A percentile compares a stretch with the other conserved stretches of the same genome.
These are phyloP conservation scores for Drosophila varians DNA, from an alignment of 1,140 invertebrate species.

Conservation along the genomic window DNA sequence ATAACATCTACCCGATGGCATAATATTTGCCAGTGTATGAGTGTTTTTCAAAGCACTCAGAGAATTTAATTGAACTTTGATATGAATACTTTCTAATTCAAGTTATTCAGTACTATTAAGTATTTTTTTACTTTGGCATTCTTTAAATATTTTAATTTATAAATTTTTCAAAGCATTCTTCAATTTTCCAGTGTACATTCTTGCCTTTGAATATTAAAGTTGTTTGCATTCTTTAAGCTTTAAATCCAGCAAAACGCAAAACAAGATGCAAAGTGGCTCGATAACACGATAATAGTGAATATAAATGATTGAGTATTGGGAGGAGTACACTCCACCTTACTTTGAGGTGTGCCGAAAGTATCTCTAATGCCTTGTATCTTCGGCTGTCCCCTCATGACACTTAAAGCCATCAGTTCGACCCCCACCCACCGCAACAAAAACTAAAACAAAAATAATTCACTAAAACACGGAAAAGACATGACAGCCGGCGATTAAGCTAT, in stretches of 20 bases:
- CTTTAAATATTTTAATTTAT: too few species aligned
- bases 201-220: conserved; percentile 41
- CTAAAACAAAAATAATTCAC: too few species aligned
- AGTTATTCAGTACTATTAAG: too few species aligned
- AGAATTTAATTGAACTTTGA: not conserved
- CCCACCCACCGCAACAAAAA: conserved; percentile 18
- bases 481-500: conserved; percentile 68
- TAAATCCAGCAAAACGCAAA: conserved; percentile 53
- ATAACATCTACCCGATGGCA: conserved; percentile 39
- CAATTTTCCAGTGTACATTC: conserved; percentile 2
- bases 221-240: conserved; percentile 63
- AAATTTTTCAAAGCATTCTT: not conserved
- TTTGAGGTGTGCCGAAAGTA: conserved; percentile 27
- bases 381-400: conserved; percentile 42
- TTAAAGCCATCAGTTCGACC: conserved; percentile 33
- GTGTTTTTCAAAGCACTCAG: not conserved
- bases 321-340: conserved; percentile 1
- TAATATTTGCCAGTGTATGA: conserved; percentile 35
- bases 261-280: conserved; percentile 8
- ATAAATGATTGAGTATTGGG: conserved; percentile 1
- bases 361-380: conserved; percentile 28
- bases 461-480: conserved; percentile 54
- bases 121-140: too few species aligned
- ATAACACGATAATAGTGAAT: conserved; percentile 8
- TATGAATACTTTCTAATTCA: too few species aligned